A percentile compares a stretch with the other conserved stretches of the same genome.
phyloP scores from a whole-genome alignment of 2,113 vertebrate genomes.

The Orcinus orca region DNA sequence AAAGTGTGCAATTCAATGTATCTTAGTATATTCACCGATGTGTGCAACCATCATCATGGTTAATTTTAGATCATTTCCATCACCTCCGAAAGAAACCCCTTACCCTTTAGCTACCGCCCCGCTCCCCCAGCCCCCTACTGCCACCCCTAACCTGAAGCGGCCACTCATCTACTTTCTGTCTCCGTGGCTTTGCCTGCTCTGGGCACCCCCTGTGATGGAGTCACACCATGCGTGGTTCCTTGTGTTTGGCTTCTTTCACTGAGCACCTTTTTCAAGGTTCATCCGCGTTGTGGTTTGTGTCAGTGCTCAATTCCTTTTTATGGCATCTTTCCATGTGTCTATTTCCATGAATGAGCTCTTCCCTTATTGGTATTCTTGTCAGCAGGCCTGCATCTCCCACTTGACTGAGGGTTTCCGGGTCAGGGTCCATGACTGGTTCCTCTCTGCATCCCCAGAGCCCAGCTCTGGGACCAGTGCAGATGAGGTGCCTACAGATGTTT shows the following conservation, averaged over 20 bases:
- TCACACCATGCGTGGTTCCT: not conserved
- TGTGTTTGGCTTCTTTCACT: not conserved
- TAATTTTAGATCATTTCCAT: not conserved
- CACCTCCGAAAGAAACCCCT: not conserved
- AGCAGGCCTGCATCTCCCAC: not conserved
- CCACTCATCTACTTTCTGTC: not conserved
- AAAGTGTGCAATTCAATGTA: not conserved
- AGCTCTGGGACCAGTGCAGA: not conserved
- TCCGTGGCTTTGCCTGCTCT: not conserved
- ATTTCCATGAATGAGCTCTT: not conserved
- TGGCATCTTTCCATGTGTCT: not conserved
- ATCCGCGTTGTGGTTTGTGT: not conserved
- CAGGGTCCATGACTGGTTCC: not conserved
- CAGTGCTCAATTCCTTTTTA: not conserved
- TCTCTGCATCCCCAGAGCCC: not conserved
- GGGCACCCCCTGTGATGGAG: no score
- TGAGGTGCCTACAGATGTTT: not conserved
- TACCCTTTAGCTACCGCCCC: not conserved
- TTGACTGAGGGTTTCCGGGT: not conserved
- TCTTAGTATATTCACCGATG: not conserved
- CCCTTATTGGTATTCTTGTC: not conserved
- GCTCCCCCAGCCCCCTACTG: rapidly evolving
- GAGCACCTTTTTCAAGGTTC: not conserved
- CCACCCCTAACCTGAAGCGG: not conserved
- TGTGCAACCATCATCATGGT: not conserved